Conservation (phyloP, 2,113 vertebrate species). For the Oryzias javanicus region DNA sequence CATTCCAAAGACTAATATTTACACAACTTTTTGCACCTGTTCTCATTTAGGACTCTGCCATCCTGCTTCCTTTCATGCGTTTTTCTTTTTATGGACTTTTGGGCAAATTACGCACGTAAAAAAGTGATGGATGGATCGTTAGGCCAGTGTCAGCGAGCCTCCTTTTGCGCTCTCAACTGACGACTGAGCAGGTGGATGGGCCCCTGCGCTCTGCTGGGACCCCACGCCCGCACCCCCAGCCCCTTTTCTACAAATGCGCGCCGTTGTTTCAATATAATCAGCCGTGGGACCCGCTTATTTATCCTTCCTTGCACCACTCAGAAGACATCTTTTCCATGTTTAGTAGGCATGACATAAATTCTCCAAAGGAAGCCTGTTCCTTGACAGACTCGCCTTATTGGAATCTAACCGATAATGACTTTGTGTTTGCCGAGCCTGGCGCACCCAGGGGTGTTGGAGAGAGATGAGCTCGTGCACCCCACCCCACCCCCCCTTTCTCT, state of each 20-base stretch:
- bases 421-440: constrained; percentile 69
- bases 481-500: too few species aligned
- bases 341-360: constrained; percentile 74
- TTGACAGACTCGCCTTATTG: constrained; percentile 75
- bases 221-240: constrained; percentile 40
- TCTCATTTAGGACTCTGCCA: too few species aligned
- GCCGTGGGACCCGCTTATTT: constrained; percentile 74
- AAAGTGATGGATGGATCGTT: constrained; percentile 1
- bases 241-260: constrained; percentile 70
- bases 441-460: constrained; percentile 66
- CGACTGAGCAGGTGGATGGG: constrained; percentile 69
- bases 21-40: too few species aligned
- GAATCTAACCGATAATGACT: constrained; percentile 77
- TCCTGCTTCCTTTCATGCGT: too few species aligned
- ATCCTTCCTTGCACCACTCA: constrained; percentile 73
- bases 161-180: constrained; percentile 12
- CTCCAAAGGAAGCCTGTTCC: constrained; percentile 70
- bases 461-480: constrained; percentile 50
- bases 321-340: constrained; percentile 70
- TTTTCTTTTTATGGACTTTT: too few species aligned
- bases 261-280: constrained; percentile 87
- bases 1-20: too few species aligned
- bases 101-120: too few species aligned
- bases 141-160: constrained; percentile 12
- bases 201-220: constrained; percentile 60